Conservation (phyloP, 1,140 invertebrate genomes). For the Cheumatopsyche charites region DNA sequence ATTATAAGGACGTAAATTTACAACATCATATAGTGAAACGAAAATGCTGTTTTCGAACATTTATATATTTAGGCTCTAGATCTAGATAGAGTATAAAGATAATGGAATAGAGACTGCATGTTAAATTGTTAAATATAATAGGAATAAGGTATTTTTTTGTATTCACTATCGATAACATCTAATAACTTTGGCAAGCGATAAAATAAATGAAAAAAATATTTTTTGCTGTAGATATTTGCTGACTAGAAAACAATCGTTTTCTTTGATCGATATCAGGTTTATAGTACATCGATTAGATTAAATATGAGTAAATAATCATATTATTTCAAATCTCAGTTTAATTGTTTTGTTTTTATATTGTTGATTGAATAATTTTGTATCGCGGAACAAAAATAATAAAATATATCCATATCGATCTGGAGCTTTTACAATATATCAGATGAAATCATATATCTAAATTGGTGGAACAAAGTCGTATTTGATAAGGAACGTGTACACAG, state of each 20-base stretch:
- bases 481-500: too few relatives aligned
- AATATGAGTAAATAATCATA: background rate
- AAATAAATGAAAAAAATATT: background rate
- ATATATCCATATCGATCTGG: conserved; percentile 5
- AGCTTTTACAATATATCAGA: background rate
- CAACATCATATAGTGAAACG: background rate
- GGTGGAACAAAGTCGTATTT: too few relatives aligned
- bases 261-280: background rate
- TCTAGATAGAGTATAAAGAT: background rate
- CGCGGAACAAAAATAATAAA: background rate
- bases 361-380: background rate
- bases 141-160: conserved; percentile 7
- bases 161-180: background rate
- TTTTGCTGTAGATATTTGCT: background rate
- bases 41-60: conserved; percentile 1
- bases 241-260: conserved; percentile 1
- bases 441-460: too few relatives aligned
- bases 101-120: conserved; percentile 30
- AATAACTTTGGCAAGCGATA: background rate
- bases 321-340: background rate
- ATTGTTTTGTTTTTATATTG: background rate
- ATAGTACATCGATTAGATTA: background rate
- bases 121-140: conserved; percentile 21
- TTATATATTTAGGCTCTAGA: background rate
- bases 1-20: background rate